A percentile compares a stretch with the other conserved stretches of the same genome.
These are phyloP conservation scores for Psittacula derbiana DNA, from an alignment of 2,797 vertebrate genomes.

Conservation along the genomic window DNA sequence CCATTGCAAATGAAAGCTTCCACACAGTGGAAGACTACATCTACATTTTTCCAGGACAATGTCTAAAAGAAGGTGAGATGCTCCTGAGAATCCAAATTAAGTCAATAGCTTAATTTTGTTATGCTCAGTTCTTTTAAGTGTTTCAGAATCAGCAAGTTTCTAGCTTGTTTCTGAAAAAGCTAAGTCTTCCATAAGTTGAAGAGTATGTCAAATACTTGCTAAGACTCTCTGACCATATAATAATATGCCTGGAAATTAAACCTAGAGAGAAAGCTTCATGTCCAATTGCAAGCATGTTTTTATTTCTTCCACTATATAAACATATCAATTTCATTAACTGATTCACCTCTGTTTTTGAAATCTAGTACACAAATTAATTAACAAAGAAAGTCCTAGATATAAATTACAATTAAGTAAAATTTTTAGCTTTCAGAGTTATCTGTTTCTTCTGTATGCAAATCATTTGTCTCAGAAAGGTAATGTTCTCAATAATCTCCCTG, in stretches of 20 bases:
- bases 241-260: neutral
- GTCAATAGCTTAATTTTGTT: neutral
- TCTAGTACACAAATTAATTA: neutral
- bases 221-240: neutral
- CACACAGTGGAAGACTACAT: rapidly evolving
- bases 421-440: neutral
- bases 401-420: neutral
- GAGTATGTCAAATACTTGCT: neutral
- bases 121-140: neutral
- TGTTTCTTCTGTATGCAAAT: neutral
- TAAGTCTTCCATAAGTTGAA: neutral
- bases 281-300: neutral
- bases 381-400: neutral
- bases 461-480: neutral
- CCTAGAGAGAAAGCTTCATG: neutral
- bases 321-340: neutral
- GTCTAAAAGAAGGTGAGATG: neutral
- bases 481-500: neutral
- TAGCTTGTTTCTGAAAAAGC: neutral
- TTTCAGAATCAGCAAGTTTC: neutral
- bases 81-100: neutral
- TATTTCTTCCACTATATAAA: neutral
- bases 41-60: neutral
- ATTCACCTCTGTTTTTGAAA: neutral
- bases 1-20: neutral